Evolutionary conservation across 1,140 invertebrate genomes (phyloP).

Genomic region (Leptonema lineaticorne): DNA sequence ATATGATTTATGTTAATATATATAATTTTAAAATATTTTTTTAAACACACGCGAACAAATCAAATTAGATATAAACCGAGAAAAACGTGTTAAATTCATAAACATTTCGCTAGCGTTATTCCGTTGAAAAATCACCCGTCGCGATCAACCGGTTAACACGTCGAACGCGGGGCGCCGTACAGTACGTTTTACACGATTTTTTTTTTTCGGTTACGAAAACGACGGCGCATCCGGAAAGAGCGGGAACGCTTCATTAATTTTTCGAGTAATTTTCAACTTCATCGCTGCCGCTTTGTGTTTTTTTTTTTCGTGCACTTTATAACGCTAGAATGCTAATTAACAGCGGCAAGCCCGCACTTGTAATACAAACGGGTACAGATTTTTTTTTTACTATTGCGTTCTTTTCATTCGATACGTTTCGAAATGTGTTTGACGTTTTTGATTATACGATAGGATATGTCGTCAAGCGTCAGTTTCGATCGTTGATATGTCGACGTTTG

Average conservation of each 20-base stretch:
- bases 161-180: neutral
- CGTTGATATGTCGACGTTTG: neutral
- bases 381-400: no score
- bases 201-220: neutral
- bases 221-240: slow-evolving; percentile 9
- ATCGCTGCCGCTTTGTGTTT: neutral
- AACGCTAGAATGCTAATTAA: slow-evolving; percentile 2
- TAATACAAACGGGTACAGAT: neutral
- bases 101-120: no score
- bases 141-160: neutral
- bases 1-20: no score
- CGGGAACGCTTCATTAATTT: neutral
- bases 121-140: neutral
- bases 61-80: no score
- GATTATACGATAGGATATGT: neutral
- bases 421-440: no score
- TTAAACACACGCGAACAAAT: no score
- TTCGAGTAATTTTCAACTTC: neutral
- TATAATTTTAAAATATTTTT: no score
- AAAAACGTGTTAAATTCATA: neutral
- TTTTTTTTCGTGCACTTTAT: neutral
- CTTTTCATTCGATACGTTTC: no score
- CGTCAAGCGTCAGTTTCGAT: slow-evolving; percentile 3
- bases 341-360: slow-evolving; percentile 1
- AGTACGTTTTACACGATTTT: neutral